phyloP scores from a whole-genome alignment of 2,888 invertebrate genomes.

The Therioaphis trifolii region DNA sequence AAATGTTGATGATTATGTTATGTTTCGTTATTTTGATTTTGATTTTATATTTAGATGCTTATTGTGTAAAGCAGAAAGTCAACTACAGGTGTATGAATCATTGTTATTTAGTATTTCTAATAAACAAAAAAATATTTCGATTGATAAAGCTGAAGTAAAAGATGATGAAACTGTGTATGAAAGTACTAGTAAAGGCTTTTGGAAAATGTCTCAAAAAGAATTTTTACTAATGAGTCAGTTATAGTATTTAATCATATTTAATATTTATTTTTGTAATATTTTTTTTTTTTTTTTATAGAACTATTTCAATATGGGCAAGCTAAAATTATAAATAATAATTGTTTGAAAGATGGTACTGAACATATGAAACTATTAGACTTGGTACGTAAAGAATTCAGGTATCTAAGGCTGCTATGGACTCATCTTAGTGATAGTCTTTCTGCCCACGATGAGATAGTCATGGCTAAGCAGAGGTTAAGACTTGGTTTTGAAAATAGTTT shows the following conservation, averaged over 20 bases:
- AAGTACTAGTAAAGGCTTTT: constrained; percentile 52
- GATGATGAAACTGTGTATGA: constrained; percentile 47
- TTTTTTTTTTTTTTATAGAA: constrained; percentile 26
- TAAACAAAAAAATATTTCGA: constrained; percentile 68
- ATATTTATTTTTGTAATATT: constrained; percentile 8
- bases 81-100: constrained; percentile 71
- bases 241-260: neutral
- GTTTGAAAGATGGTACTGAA: constrained; percentile 70
- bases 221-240: constrained; percentile 60
- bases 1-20: constrained; percentile 32
- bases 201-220: constrained; percentile 64
- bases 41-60: constrained; percentile 67
- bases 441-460: constrained; percentile 78
- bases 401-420: constrained; percentile 69
- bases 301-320: constrained; percentile 53
- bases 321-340: constrained; percentile 47
- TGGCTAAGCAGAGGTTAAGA: constrained; percentile 72
- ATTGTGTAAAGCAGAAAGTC: constrained; percentile 70
- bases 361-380: constrained; percentile 73
- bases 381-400: constrained; percentile 76
- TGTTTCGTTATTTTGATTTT: neutral
- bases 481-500: constrained; percentile 62
- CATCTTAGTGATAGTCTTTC: constrained; percentile 70
- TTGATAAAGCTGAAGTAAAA: constrained; percentile 18
- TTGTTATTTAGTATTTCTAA: constrained; percentile 72